Percentiles rank a stretch among this genome's conserved stretches.
phyloP scores from a whole-genome alignment of 64 coral and sea anemone genomes.

The Stylophora pistillata region DNA sequence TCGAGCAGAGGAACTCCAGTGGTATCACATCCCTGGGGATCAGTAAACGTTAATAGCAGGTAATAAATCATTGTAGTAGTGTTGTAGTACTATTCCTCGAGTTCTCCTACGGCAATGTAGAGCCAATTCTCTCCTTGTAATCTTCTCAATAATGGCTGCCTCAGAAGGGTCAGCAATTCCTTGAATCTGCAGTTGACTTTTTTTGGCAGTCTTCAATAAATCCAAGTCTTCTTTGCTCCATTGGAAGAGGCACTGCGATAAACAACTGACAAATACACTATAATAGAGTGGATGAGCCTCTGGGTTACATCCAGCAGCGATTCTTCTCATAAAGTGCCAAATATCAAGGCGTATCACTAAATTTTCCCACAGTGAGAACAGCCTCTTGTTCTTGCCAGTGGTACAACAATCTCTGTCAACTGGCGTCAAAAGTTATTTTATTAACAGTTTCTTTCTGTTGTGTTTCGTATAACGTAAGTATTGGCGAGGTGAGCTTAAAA shows the following conservation, averaged over 20 bases:
- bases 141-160: background rate
- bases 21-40: conserved; percentile 45
- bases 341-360: conserved; percentile 25
- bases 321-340: conserved; percentile 60
- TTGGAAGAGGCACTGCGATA: conserved; percentile 56
- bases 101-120: conserved; percentile 41
- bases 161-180: background rate
- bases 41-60: conserved; percentile 2
- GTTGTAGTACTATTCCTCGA: background rate
- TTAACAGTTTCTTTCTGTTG: too few species aligned
- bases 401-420: conserved; percentile 60
- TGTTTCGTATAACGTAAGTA: too few species aligned
- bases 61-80: background rate
- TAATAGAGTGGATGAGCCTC: conserved; percentile 65
- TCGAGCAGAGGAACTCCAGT: conserved; percentile 65
- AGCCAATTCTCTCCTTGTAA: conserved; percentile 41
- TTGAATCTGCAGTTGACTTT: background rate
- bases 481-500: background rate
- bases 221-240: conserved; percentile 38
- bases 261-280: conserved; percentile 1
- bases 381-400: conserved; percentile 9
- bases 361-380: conserved; percentile 55
- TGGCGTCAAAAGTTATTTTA: too few species aligned
- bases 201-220: background rate
- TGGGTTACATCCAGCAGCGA: conserved; percentile 55